A percentile compares a stretch with the other conserved stretches of the same genome.
phyloP scores from a whole-genome alignment of 2,888 invertebrate genomes.

The Zygothrica quintamaculata region DNA sequence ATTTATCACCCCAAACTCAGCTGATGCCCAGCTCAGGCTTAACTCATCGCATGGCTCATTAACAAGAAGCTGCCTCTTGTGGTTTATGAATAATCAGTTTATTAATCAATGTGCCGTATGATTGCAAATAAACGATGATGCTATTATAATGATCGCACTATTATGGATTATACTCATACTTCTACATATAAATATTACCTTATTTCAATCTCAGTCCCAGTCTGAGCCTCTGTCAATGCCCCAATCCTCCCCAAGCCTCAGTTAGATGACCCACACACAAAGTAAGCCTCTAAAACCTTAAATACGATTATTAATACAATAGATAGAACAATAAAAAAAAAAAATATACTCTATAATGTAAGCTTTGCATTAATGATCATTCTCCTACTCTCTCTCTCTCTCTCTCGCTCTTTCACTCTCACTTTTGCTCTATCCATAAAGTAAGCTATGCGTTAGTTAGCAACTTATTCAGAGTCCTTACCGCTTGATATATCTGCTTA shows the following conservation, averaged over 20 bases:
- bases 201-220: neutral
- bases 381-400: no score
- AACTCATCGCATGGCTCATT: slow-evolving; percentile 67
- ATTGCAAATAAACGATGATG: slow-evolving; percentile 77
- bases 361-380: no score
- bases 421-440: no score
- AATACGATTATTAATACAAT: neutral
- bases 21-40: slow-evolving; percentile 51
- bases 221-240: no score
- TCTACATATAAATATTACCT: slow-evolving; percentile 16
- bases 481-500: no score
- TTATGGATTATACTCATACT: slow-evolving; percentile 48
- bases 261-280: slow-evolving; percentile 18
- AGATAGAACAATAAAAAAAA: neutral
- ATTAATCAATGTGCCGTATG: slow-evolving; percentile 74
- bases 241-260: neutral
- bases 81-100: slow-evolving; percentile 77
- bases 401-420: no score
- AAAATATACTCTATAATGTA: no score
- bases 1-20: slow-evolving; percentile 52
- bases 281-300: neutral
- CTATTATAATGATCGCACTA: slow-evolving; percentile 77
- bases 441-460: no score
- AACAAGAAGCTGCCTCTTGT: slow-evolving; percentile 77
- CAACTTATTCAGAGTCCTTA: no score